Base-by-base conservation (phyloP, 2,113 vertebrate species). In the Archilochus colubris region DNA sequence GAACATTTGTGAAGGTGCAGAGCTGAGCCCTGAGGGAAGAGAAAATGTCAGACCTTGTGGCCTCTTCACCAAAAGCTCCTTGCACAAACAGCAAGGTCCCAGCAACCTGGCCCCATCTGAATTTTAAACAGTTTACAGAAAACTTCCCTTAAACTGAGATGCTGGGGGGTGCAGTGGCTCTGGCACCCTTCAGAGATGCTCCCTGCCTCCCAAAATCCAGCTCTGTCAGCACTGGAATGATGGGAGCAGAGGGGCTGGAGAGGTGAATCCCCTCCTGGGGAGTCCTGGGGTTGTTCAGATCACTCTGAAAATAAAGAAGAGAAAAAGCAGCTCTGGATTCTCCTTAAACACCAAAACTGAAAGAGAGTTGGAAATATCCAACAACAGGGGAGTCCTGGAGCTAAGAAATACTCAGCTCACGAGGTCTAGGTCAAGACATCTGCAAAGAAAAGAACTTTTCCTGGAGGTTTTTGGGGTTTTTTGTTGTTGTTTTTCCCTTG, bases 401-500 rank as follows among this genome's bases (percentile, higher is more conserved):
- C 25, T 53, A 10, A 36, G 58, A 44, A 64, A 44, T 4, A 5
- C 2, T 27, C 0, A 0, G 33, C 20, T 5, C 27, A 8, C 19
- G 8, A 58, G 25, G 51, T 77, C 64, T 51, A 23, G 18, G 27
- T 59, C 12, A 9, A 44, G 66, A 62, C 1, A 2, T 51, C 3
- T 67, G 40, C 44, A 74, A 54, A 72, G 78, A 21, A 76, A 89
- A 86, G 4, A 30, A 38, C 44, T 82, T 86, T 44, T 51, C 51
- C 51, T 30, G 77, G 25, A 3, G n/a, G 22, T 69, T 73, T 40
- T 58, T 20, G 10, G 11, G 11, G 10, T 40, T 40, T 40, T 12
- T 40, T 40, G 11, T 40, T 40, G 11, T 40, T 40, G 11, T 40
- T 40, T 40, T 40, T 13, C 40, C 25, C 31, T 75, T 30, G 21